These are phyloP conservation scores for Hartigia nigra DNA, from an alignment of 2,888 invertebrate genomes.

Conservation along the genomic window DNA sequence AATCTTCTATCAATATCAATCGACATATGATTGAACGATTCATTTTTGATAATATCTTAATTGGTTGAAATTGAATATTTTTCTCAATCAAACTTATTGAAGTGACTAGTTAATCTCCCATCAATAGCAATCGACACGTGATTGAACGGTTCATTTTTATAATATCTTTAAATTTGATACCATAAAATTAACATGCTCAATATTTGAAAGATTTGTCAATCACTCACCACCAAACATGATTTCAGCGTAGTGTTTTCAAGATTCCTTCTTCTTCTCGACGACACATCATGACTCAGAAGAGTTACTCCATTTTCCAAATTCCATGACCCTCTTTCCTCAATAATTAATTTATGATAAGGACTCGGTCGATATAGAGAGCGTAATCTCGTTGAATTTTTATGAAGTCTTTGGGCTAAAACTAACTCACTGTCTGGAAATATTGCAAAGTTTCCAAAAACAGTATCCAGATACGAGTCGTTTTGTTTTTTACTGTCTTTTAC, in stretches of 20 bases:
- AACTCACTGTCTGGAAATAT: conserved; percentile 56
- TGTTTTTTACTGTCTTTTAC: not conserved
- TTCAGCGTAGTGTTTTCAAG: conserved; percentile 46
- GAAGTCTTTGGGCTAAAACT: conserved; percentile 31
- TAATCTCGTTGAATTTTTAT: conserved; percentile 33
- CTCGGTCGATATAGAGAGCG: conserved; percentile 50
- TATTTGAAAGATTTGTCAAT: not conserved
- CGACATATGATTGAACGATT: too few relatives aligned
- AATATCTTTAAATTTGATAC: not conserved
- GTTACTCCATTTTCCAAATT: conserved; percentile 32
- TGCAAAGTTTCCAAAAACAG: conserved; percentile 34
- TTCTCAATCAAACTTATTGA: not conserved
- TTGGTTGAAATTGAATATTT: not conserved
- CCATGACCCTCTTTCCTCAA: conserved; percentile 55
- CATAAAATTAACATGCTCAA: not conserved
- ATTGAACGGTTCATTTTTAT: not conserved
- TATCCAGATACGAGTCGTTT: not conserved
- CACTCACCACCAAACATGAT: conserved; percentile 47
- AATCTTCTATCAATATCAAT: not conserved
- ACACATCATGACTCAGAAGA: conserved; percentile 24
- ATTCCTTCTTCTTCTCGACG: conserved; percentile 50
- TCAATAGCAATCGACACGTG: not conserved
- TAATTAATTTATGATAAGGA: conserved; percentile 30
- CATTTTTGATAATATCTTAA: not conserved
- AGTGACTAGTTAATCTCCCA: not conserved